Conservation (phyloP, 2,797 vertebrate species). For the Anisognathus igniventris region DNA sequence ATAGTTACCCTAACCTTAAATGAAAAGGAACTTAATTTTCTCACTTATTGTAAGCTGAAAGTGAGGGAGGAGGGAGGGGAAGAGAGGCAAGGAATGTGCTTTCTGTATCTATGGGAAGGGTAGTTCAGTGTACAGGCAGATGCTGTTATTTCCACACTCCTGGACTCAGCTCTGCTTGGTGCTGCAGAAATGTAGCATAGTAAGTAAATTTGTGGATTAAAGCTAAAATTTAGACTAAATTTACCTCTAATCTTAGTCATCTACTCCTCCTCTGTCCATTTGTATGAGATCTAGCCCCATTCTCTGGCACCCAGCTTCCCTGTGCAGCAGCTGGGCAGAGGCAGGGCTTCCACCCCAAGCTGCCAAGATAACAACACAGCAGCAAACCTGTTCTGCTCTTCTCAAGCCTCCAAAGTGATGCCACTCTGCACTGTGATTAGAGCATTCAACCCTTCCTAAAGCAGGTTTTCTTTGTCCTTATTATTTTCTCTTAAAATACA, state of each 20-base stretch:
- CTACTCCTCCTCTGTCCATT: neutral
- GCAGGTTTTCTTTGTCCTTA: neutral
- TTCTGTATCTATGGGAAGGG: neutral
- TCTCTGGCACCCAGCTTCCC: too few species aligned
- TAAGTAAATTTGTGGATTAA: neutral
- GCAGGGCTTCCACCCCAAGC: accelerated
- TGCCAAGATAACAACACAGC: neutral
- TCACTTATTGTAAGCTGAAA: neutral
- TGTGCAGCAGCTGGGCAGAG: neutral
- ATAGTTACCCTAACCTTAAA: neutral
- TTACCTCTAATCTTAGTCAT: neutral
- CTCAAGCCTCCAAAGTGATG: neutral
- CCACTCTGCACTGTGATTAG: neutral
- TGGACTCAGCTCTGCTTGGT: neutral
- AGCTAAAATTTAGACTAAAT: neutral
- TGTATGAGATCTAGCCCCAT: neutral
- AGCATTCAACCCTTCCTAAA: neutral
- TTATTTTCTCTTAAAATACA: neutral
- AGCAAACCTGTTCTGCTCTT: neutral
- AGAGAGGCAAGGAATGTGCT: neutral
- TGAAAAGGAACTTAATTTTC: neutral
- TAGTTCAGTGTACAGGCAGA: neutral
- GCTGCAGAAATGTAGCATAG: neutral
- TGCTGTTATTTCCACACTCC: neutral
- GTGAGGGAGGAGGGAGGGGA: neutral